These are phyloP conservation scores for Halichoeres trimaculatus DNA, from an alignment of 2,113 vertebrate genomes.

Conservation along the genomic window DNA sequence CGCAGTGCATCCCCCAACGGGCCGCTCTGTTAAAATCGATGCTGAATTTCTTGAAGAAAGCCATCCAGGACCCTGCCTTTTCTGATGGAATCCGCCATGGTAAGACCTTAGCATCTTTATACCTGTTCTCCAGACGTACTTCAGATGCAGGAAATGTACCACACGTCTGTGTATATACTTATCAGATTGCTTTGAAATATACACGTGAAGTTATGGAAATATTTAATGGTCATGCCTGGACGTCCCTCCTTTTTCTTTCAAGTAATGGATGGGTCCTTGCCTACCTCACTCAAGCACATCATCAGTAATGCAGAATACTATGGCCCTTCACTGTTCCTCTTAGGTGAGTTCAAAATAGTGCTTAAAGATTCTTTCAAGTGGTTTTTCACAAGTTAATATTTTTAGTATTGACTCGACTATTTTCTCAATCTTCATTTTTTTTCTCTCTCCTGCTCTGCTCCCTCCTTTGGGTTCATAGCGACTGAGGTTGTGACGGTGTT, in stretches of 20 bases:
- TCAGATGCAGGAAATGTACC: background rate
- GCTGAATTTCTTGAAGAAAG: constrained; percentile 98
- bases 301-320: constrained; percentile 98
- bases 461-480: constrained; percentile 78
- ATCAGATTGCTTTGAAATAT: background rate
- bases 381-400: background rate
- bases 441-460: background rate
- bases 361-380: background rate
- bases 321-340: constrained; percentile 93
- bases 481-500: constrained; percentile 98
- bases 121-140: background rate
- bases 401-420: background rate
- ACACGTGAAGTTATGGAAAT: constrained; percentile 5
- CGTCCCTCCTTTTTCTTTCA: constrained; percentile 23
- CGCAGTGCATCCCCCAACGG: constrained; percentile 96
- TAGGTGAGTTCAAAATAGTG: constrained; percentile 84
- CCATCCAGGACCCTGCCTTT: constrained; percentile 96
- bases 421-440: background rate
- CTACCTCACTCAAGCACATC: constrained; percentile 97
- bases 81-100: constrained; percentile 96
- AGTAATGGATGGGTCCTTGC: constrained; percentile 98
- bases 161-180: background rate
- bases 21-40: constrained; percentile 96
- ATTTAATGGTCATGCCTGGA: background rate
- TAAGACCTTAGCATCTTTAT: constrained; percentile 62